Conservation (phyloP, 2,888 invertebrate species). For the Tipula lateralis region DNA sequence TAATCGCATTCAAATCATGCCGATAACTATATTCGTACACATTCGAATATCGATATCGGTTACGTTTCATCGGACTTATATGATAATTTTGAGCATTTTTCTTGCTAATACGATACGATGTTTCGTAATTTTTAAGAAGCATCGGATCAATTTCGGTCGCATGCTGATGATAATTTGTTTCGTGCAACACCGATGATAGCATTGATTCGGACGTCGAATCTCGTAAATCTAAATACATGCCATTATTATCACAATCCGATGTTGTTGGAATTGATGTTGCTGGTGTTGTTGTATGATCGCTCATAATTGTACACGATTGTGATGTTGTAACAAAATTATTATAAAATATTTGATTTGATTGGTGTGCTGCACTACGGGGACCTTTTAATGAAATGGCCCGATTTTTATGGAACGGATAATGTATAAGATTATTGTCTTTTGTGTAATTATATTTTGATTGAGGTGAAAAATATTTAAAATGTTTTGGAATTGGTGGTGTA, state of each 20-base stretch:
- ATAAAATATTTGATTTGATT: constrained; percentile 38
- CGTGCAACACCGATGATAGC: constrained; percentile 42
- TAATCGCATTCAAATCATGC: constrained; percentile 50
- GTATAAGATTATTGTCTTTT: constrained; percentile 36
- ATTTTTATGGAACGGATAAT: constrained; percentile 48
- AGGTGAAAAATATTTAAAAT: constrained; percentile 49
- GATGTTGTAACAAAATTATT: constrained; percentile 28
- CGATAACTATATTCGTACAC: constrained; percentile 50
- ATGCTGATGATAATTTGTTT: constrained; percentile 42
- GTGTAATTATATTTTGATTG: constrained; percentile 38
- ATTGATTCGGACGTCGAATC: constrained; percentile 48
- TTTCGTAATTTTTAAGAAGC: constrained; percentile 39
- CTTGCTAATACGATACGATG: constrained; percentile 47
- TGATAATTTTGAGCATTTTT: constrained; percentile 50
- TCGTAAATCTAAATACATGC: constrained; percentile 46
- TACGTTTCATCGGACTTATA: constrained; percentile 48
- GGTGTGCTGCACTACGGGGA: constrained; percentile 37
- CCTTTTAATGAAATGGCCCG: constrained; percentile 45
- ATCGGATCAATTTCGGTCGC: constrained; percentile 43
- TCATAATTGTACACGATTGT: constrained; percentile 8
- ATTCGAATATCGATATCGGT: constrained; percentile 47
- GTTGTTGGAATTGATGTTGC: neutral
- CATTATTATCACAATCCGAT: constrained; percentile 38
- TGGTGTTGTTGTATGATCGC: constrained; percentile 13
- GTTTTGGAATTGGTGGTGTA: constrained; percentile 41